These are phyloP conservation scores for Nibea coibor DNA, from an alignment of 2,113 vertebrate genomes.

Conservation along the genomic window DNA sequence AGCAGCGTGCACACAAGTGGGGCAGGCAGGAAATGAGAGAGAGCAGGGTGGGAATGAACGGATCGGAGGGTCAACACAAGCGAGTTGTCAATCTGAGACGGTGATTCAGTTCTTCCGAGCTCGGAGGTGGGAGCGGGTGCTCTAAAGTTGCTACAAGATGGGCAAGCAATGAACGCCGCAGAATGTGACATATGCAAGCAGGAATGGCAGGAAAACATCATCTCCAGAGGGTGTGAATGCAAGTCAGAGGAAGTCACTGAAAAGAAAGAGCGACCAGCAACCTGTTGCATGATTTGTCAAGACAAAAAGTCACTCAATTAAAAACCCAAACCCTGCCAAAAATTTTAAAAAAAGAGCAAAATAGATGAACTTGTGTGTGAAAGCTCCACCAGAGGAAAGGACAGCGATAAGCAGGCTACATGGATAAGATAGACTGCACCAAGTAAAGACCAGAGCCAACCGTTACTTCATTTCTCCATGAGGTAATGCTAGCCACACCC, in stretches of 20 bases:
- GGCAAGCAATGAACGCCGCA: slow-evolving; percentile 12
- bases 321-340: not conserved
- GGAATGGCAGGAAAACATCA: slow-evolving; percentile 8
- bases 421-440: slow-evolving; percentile 32
- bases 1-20: slow-evolving; percentile 76
- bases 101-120: slow-evolving; percentile 51
- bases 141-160: slow-evolving; percentile 36
- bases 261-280: slow-evolving; percentile 28
- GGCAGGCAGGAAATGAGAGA: slow-evolving; percentile 60
- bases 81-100: slow-evolving; percentile 55
- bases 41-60: slow-evolving; percentile 42
- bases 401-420: slow-evolving; percentile 36
- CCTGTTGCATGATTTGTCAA: slow-evolving; percentile 5
- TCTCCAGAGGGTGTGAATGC: not conserved
- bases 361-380: not conserved
- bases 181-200: slow-evolving; percentile 15
- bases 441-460: slow-evolving; percentile 41
- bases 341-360: not conserved
- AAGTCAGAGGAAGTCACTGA: not conserved
- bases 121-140: slow-evolving; percentile 12
- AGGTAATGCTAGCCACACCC: slow-evolving; percentile 65
- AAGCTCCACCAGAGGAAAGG: slow-evolving; percentile 41
- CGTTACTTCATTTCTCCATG: slow-evolving; percentile 67
- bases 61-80: slow-evolving; percentile 25
- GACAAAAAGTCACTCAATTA: not conserved